Evolutionary conservation across 2,797 vertebrate genomes (phyloP), one percentile per base, ranked within the genome.

Genomic region (Thalassophryne amazonica): DNA sequence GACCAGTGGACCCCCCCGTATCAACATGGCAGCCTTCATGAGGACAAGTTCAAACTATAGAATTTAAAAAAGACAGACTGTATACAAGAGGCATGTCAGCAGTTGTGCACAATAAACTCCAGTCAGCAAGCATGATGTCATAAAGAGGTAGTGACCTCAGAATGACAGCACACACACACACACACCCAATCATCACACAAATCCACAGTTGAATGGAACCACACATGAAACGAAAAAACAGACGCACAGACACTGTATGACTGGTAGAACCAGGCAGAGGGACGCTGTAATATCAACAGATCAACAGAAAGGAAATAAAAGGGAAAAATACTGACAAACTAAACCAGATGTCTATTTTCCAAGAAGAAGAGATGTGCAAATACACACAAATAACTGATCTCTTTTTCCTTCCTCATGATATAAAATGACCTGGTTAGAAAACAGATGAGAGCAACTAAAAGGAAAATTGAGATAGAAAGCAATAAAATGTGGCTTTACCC

Each of bases 121-220:
- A 17, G 53, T 43, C 38, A 32, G 47, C 18, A 7, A 28, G 58
- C 58, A 55, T 28, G 55, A 66, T 49, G 36, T 64, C 71, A 76
- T 24, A 25, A 57, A 28, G 34, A 55, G 53, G 45, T 48, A 69
- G 19, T 31, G 13, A 38, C 67, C 30, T 34, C 57, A 70, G 34
- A 55, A 42, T 73, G 80, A 83, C 81, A 79, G 60, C 64, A 35
- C 28, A 36, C 42, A 54, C 17, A 32, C 16, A 33, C 7, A 10
- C 9, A 28, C 24, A 23, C 32, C 23, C n/a, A n/a, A n/a, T n/a
- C n/a, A n/a, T n/a, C n/a, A n/a, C n/a, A n/a, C n/a, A n/a, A n/a
- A n/a, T n/a, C n/a, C n/a, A n/a, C n/a, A n/a, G n/a, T n/a, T n/a
- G n/a, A n/a, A n/a, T n/a, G n/a, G n/a, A n/a, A n/a, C n/a, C n/a